These are phyloP conservation scores for Paedocypris sp. DNA, from an alignment of 2,113 vertebrate species.

Conservation along the genomic window DNA sequence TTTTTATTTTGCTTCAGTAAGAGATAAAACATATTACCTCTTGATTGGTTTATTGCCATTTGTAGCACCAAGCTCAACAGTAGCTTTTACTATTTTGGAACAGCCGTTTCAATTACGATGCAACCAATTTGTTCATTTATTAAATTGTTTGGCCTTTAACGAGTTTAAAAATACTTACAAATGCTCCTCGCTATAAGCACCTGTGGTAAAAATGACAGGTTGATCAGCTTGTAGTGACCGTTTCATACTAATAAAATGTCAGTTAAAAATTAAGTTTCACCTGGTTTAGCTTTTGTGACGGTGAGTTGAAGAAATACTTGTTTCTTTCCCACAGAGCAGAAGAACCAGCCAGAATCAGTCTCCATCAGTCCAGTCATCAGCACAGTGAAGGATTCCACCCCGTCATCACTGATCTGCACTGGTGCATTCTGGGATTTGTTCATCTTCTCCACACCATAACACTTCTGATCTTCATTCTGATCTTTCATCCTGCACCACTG, in stretches of 20 bases:
- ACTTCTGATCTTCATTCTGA: not conserved
- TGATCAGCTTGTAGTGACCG: too few species aligned
- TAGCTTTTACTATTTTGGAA: too few species aligned
- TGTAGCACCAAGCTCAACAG: too few species aligned
- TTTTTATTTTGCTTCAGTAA: too few species aligned
- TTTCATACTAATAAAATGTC: not conserved
- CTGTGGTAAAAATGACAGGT: too few species aligned
- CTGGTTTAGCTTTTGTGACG: constrained; percentile 10
- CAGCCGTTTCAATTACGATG: too few species aligned
- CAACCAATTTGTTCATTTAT: too few species aligned
- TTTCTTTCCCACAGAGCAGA: constrained; percentile 23
- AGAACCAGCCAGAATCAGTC: constrained; percentile 37
- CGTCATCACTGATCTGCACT: constrained; percentile 39
- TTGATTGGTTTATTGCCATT: too few species aligned
- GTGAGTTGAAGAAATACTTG: constrained; percentile 32
- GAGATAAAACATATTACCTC: too few species aligned
- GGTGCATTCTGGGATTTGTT: not conserved
- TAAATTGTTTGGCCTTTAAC: too few species aligned
- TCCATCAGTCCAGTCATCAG: constrained; percentile 26
- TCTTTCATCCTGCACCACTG: constrained; percentile 27
- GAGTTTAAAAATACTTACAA: too few species aligned
- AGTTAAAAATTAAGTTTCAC: not conserved
- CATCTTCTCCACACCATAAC: not conserved
- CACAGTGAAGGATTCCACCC: constrained; percentile 37
- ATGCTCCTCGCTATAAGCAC: too few species aligned